phyloP scores from a whole-genome alignment of 35 echinoderm and acorn worm species.

The Lytechinus variegatus region DNA sequence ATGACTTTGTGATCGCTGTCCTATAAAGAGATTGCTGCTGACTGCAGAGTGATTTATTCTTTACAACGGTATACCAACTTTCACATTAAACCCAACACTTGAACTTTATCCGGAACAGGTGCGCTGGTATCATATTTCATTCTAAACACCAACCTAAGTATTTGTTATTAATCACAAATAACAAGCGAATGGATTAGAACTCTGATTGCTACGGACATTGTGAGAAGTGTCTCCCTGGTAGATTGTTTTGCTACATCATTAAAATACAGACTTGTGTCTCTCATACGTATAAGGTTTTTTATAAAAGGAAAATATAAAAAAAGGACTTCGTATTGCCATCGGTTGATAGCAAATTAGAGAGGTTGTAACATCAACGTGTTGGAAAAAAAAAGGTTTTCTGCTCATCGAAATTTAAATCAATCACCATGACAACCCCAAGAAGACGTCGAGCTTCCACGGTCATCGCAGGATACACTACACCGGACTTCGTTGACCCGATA shows the following conservation, averaged over 20 bases:
- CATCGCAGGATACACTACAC: not conserved
- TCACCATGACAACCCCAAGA: slow-evolving; percentile 35
- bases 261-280: too few relatives aligned
- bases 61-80: not conserved
- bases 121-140: not conserved
- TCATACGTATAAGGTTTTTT: too few relatives aligned
- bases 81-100: not conserved
- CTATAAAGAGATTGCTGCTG: not conserved
- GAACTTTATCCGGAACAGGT: not conserved
- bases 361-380: too few relatives aligned
- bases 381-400: too few relatives aligned
- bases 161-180: not conserved
- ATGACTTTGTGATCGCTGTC: too few relatives aligned
- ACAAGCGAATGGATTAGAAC: not conserved
- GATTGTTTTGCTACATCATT: too few relatives aligned
- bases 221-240: not conserved
- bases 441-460: slow-evolving; percentile 46
- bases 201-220: not conserved
- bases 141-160: not conserved
- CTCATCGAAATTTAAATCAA: not conserved
- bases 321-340: too few relatives aligned
- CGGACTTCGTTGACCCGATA: not conserved
- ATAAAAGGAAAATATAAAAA: too few relatives aligned
- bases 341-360: too few relatives aligned
- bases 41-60: not conserved